Conservation (phyloP, 2,113 vertebrate genomes). For the Elephas maximus region DNA sequence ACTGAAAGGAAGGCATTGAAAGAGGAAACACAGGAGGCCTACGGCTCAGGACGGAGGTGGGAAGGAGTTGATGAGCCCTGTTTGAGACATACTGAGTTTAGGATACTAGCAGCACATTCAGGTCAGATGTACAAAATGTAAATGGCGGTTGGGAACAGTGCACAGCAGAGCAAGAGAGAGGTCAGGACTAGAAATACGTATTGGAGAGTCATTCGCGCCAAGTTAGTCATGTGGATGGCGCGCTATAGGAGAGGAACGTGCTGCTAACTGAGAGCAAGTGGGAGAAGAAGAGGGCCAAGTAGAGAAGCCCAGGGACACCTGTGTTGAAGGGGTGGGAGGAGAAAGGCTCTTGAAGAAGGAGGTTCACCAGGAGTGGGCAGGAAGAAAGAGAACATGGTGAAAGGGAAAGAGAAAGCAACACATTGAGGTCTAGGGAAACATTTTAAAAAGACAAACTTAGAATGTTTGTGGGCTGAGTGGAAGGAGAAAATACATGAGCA, state of each 20-base stretch:
- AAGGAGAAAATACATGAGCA: neutral
- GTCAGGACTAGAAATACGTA: neutral
- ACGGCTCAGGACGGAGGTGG: neutral
- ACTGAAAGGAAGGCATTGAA: neutral
- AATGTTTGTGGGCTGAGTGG: neutral
- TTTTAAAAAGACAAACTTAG: neutral
- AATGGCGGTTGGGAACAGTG: neutral
- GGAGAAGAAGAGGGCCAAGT: neutral
- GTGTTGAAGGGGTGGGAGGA: rapidly evolving
- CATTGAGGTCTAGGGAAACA: neutral
- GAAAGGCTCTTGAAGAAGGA: neutral
- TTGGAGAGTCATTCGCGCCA: neutral
- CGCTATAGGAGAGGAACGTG: neutral
- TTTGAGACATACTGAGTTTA: neutral
- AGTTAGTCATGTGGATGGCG: neutral
- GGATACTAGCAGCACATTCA: neutral
- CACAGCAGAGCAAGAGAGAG: neutral
- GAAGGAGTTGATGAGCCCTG: neutral
- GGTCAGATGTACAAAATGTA: neutral
- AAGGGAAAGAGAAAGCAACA: neutral
- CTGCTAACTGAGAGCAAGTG: too few relatives aligned
- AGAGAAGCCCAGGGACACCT: neutral
- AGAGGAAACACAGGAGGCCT: neutral
- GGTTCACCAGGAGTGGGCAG: neutral
- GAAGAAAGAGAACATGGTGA: neutral